These are phyloP conservation scores for Laticauda laticaudata DNA, from an alignment of 2,113 vertebrate species.

Conservation along the genomic window DNA sequence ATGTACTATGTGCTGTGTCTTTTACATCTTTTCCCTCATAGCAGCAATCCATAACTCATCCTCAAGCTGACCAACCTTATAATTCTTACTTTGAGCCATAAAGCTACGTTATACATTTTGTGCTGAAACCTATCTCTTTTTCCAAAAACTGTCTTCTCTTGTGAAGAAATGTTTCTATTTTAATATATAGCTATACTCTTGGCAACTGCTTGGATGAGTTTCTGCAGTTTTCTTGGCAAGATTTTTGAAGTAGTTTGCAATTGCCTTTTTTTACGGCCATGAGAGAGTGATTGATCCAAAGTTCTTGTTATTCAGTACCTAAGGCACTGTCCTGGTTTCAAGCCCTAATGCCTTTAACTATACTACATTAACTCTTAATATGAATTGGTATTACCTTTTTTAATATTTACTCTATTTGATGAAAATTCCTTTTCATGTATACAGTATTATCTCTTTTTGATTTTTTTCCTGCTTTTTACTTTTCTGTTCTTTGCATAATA, in stretches of 20 bases:
- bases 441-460: background rate
- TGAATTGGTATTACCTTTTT: background rate
- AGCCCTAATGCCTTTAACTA: background rate
- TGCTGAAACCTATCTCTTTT: background rate
- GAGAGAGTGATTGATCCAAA: background rate
- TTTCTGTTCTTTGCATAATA: background rate
- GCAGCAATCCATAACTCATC: background rate
- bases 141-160: background rate
- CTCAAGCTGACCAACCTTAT: background rate
- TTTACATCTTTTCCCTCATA: background rate
- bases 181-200: background rate
- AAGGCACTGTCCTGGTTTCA: background rate
- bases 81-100: background rate
- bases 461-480: background rate
- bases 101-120: background rate
- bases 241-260: background rate
- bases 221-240: background rate
- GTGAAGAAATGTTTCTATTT: background rate
- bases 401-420: background rate
- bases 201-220: background rate
- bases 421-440: background rate
- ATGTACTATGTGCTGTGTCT: background rate
- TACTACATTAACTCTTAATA: background rate
- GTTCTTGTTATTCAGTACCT: background rate
- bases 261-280: background rate